Conservation (phyloP, 1,140 invertebrate genomes). For the Tetramorium alpestre region DNA sequence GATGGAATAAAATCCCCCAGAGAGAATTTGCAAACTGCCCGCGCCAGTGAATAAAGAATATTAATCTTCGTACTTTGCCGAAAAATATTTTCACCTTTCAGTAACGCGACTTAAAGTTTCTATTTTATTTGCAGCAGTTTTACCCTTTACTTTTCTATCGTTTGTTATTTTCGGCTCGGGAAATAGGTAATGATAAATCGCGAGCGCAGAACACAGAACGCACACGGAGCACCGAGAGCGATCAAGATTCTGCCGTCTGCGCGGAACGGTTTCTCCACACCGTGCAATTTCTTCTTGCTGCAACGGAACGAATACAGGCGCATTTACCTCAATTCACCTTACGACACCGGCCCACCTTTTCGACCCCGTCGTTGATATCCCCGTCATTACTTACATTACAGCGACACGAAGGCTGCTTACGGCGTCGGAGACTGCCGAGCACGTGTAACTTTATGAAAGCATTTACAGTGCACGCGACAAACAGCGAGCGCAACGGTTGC, state of each 20-base stretch:
- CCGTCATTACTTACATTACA: conserved; percentile 47
- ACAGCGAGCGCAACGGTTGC: not conserved
- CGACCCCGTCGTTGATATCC: conserved; percentile 37
- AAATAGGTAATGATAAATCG: conserved; percentile 1
- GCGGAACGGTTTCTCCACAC: not conserved
- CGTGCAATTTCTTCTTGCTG: not conserved
- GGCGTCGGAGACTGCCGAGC: not conserved
- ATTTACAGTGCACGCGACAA: conserved; percentile 37
- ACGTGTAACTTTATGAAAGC: conserved; percentile 51
- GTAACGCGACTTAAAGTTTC: not conserved
- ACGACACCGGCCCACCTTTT: conserved; percentile 11
- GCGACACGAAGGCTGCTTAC: conserved; percentile 10
- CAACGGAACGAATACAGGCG: conserved; percentile 10
- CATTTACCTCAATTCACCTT: conserved; percentile 39
- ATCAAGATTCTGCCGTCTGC: not conserved
- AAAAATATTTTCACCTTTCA: not conserved
- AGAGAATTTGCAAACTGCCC: not conserved
- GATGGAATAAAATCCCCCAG: not conserved
- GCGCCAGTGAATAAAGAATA: not conserved
- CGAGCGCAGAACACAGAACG: not conserved
- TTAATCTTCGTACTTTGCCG: not conserved
- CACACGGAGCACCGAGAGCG: not conserved
- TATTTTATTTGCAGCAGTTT: not conserved
- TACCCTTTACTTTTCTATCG: not conserved
- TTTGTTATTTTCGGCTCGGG: not conserved